Conservation (phyloP, 2,113 vertebrate species). For the Aspiorhynchus laticeps region DNA sequence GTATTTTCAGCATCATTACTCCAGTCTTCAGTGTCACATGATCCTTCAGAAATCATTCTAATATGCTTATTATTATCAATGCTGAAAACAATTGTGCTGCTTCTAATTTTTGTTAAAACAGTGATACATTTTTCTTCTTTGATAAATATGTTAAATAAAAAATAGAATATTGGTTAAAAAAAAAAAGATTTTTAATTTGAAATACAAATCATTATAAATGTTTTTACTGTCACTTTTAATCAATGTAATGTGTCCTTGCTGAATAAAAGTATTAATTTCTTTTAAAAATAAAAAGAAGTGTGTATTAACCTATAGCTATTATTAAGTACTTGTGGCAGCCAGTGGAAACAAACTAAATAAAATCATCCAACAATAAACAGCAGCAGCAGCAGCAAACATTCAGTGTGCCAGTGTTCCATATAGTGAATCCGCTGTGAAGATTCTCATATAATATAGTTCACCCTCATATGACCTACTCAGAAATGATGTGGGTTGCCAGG, state of each 20-base stretch:
- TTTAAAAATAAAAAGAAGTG: too few species aligned
- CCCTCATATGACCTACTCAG: slow-evolving; percentile 2
- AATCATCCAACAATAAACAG: neutral
- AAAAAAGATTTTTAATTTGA: too few species aligned
- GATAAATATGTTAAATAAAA: too few species aligned
- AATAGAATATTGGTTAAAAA: too few species aligned
- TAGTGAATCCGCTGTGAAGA: neutral
- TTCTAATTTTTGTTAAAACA: too few species aligned
- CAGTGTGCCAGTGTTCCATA: neutral
- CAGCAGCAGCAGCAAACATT: neutral
- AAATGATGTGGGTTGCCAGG: slow-evolving; percentile 18
- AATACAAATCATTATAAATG: too few species aligned
- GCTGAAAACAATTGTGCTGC: too few species aligned
- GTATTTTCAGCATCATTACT: neutral
- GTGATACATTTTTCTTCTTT: neutral
- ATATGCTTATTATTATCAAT: neutral
- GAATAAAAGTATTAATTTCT: neutral
- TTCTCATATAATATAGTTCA: neutral
- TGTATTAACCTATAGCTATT: neutral
- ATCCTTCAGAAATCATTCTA: neutral
- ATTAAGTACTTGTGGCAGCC: neutral
- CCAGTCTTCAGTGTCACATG: neutral
- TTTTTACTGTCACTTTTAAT: neutral
- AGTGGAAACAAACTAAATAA: neutral
- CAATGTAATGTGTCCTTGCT: neutral